Evolutionary conservation across 2,888 invertebrate genomes (phyloP).

Genomic region (Tetropium fuscum): DNA sequence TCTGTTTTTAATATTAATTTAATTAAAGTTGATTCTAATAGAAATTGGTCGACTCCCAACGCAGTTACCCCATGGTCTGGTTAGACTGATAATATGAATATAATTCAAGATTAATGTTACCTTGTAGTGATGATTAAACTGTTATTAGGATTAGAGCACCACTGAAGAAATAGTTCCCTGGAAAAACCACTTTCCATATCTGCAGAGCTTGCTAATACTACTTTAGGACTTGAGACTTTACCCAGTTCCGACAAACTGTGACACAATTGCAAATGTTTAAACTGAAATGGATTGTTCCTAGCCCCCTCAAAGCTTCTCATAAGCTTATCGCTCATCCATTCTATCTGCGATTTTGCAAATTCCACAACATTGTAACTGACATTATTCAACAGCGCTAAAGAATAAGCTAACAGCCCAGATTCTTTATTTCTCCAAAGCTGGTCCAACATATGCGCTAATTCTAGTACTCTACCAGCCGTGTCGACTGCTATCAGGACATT

Average conservation of each 20-base stretch:
- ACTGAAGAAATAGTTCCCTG: constrained; percentile 92
- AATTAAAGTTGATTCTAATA: too few relatives aligned
- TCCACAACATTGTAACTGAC: constrained; percentile 99
- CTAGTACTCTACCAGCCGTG: constrained; percentile 96
- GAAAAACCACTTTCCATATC: constrained; percentile 97
- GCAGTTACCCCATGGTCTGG: too few relatives aligned
- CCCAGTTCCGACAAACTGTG: constrained; percentile 90
- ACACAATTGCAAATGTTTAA: constrained; percentile 93
- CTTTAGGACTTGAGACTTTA: constrained; percentile 91
- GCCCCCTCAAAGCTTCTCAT: constrained; percentile 91
- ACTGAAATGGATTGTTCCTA: constrained; percentile 84
- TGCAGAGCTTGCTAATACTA: constrained; percentile 94
- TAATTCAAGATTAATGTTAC: constrained; percentile 61
- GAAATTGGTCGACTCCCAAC: too few relatives aligned
- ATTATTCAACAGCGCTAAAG: constrained; percentile 92
- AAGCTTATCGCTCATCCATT: constrained; percentile 99
- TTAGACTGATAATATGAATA: neutral
- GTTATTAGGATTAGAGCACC: constrained; percentile 93
- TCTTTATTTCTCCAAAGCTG: constrained; percentile 96
- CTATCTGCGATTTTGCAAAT: constrained; percentile 98
- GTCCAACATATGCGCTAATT: constrained; percentile 96
- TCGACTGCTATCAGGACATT: constrained; percentile 97
- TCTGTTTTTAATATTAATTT: too few relatives aligned
- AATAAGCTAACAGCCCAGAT: constrained; percentile 95
- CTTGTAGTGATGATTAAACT: constrained; percentile 93